Conservation (phyloP, 2,113 vertebrate species). For the Chamaetylas fuelleborni region DNA sequence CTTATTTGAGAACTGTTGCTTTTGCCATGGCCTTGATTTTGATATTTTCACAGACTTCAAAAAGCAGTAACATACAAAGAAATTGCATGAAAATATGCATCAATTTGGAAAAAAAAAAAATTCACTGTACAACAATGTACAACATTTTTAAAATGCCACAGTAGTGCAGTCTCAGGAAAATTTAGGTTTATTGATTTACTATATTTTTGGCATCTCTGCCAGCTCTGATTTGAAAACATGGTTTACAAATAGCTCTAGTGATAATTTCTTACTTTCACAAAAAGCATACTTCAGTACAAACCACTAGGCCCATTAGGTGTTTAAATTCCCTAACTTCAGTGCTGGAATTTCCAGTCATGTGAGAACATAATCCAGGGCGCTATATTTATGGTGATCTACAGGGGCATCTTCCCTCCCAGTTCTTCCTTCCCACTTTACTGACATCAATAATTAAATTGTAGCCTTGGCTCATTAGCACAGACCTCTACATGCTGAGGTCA, state of each 20-base stretch:
- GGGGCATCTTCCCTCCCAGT: background rate
- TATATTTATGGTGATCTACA: background rate
- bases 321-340: background rate
- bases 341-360: background rate
- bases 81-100: background rate
- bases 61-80: background rate
- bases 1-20: background rate
- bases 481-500: background rate
- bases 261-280: background rate
- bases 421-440: background rate
- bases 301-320: background rate
- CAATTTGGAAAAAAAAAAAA: background rate
- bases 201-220: background rate
- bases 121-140: background rate
- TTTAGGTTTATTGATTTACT: background rate
- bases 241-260: background rate
- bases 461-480: background rate
- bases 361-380: background rate
- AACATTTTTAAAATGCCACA: background rate
- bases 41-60: background rate
- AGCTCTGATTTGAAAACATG: background rate
- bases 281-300: background rate
- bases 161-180: background rate
- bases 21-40: background rate
- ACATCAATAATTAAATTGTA: background rate